Conservation (phyloP, 2,113 vertebrate genomes). For the Athene noctua region DNA sequence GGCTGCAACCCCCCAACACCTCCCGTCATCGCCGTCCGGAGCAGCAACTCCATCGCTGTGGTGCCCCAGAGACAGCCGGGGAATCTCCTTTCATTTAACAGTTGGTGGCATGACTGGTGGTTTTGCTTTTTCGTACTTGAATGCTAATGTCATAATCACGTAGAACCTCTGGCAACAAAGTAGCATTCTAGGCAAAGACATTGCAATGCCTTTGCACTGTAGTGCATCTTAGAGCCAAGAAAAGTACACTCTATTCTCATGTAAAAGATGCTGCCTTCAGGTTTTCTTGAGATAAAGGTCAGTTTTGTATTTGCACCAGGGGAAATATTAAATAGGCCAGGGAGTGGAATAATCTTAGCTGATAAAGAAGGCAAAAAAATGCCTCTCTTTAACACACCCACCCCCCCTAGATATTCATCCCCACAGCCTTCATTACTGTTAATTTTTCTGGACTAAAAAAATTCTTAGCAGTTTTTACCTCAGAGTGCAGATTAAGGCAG, state of each 20-base stretch:
- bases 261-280: background rate
- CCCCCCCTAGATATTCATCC: background rate
- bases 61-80: fast-evolving
- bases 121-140: background rate
- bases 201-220: background rate
- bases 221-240: background rate
- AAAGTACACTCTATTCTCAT: fast-evolving
- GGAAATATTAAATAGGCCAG: background rate
- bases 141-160: too few species aligned
- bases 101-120: background rate
- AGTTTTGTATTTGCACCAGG: background rate
- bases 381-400: background rate
- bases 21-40: too few species aligned
- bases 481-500: background rate
- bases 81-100: background rate
- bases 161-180: fast-evolving
- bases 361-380: background rate
- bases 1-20: too few species aligned
- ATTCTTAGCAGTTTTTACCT: background rate
- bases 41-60: fast-evolving
- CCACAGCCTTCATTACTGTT: background rate
- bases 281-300: background rate
- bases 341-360: background rate
- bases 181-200: background rate
- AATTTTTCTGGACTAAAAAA: background rate